These are phyloP conservation scores for Silurus meridionalis DNA, from an alignment of 2,113 vertebrate species.

Conservation along the genomic window DNA sequence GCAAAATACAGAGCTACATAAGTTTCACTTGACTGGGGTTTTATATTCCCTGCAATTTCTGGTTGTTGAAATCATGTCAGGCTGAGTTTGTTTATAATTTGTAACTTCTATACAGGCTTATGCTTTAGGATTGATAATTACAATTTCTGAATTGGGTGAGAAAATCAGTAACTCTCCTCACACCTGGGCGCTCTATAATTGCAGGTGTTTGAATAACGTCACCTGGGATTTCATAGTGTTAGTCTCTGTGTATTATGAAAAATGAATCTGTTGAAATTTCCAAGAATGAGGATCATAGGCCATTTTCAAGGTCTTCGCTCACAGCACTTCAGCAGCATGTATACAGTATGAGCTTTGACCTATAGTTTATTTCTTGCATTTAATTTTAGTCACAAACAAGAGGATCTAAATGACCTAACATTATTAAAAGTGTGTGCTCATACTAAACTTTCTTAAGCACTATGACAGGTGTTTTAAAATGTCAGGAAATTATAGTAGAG, in stretches of 20 bases:
- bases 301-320: constrained; percentile 12
- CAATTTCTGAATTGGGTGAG: neutral
- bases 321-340: neutral
- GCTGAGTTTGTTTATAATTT: neutral
- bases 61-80: neutral
- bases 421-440: neutral
- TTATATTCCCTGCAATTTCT: neutral
- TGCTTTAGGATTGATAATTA: constrained; percentile 13
- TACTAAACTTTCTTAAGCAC: neutral
- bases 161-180: neutral
- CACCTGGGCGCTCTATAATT: neutral
- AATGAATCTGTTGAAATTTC: constrained; percentile 18
- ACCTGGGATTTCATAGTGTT: constrained; percentile 12
- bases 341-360: constrained; percentile 1
- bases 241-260: neutral
- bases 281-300: neutral
- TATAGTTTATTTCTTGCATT: neutral
- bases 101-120: neutral
- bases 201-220: constrained; percentile 21
- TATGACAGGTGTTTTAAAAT: neutral
- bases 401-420: neutral
- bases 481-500: neutral
- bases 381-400: constrained; percentile 8
- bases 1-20: neutral
- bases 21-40: neutral